Base-by-base conservation (phyloP, 2,888 invertebrate genomes). In the Chrysolina americana region DNA sequence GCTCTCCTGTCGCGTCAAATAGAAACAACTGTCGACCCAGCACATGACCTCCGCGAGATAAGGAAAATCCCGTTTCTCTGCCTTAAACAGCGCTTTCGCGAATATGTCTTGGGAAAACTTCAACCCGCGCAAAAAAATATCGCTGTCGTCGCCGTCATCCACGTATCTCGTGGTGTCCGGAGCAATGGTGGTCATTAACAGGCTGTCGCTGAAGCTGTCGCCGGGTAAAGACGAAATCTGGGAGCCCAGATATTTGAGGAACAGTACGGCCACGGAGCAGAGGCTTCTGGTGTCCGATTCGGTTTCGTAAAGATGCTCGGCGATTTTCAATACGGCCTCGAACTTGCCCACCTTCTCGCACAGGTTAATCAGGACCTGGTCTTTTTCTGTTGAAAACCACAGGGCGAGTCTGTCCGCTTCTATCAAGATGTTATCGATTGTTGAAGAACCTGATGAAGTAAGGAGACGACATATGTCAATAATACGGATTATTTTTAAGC, bases 11-110 rank as follows among this genome's bases (percentile, higher is more conserved):
- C 68, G 65, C 8, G 75, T 77, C 13, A 83, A 68, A 65, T 78
- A 83, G 70, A 76, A 83, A 28, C 79, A 76, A 59, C 65, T 75
- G 73, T 81, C 70, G 21, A 82, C 75, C 83, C 83, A 84, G 28
- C 74, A 76, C 36, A 76, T 68, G 13, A 81, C 77, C 68, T 83
- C 82, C 21, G 81, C 17, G 70, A 82, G 79, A n/a, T 56, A 70
- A 17, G 53, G 17, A n/a, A 77, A 21, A 15, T 81, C 80, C 17
- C 75, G 64, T n/a, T n/a, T 28, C 15, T 78, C 62, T 17, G 81
- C 81, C 28, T 77, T 76, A 23, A 80, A 48, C 21, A 83, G 65
- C 0, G 85, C 84, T 76, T 83, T 83, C 2, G 76, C 62, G 11
- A 80, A 70, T 5, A 85, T 72, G 36, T 79, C 76, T 13, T 76